Percentiles rank a stretch among this genome's conserved stretches.
These are phyloP conservation scores for Holocentrus rufus DNA, from an alignment of 2,797 vertebrate genomes.

Conservation along the genomic window DNA sequence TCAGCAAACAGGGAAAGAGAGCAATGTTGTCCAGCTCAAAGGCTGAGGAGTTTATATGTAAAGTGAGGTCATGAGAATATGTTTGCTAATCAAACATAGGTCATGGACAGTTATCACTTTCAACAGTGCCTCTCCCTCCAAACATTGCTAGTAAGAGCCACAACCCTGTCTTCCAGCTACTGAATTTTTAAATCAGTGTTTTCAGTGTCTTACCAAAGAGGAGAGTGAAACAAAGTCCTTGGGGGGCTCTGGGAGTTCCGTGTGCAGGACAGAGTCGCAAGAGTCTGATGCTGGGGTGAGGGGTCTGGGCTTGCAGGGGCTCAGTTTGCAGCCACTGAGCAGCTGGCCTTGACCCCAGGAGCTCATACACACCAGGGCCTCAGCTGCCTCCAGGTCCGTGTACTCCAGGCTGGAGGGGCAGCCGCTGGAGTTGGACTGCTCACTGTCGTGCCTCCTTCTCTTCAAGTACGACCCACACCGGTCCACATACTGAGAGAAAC, in stretches of 20 bases:
- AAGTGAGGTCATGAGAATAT: conserved; percentile 9
- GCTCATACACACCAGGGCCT: conserved; percentile 97
- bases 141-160: background rate
- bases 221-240: conserved; percentile 93
- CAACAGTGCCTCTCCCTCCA: background rate
- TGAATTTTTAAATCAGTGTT: background rate
- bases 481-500: conserved; percentile 80
- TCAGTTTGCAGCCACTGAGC: conserved; percentile 57
- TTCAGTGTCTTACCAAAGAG: conserved; percentile 87
- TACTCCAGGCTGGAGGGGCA: conserved; percentile 82
- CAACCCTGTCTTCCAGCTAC: background rate
- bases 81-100: conserved; percentile 43
- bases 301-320: conserved; percentile 86
- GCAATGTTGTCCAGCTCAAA: too few relatives aligned
- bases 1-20: conserved; percentile 47
- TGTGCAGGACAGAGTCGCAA: conserved; percentile 86
- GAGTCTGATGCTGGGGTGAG: conserved; percentile 96
- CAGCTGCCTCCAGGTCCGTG: conserved; percentile 95
- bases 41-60: background rate
- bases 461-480: conserved; percentile 85
- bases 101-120: background rate
- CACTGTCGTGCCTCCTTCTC: conserved; percentile 88
- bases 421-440: conserved; percentile 78
- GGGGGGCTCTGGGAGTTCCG: conserved; percentile 78
- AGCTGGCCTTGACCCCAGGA: conserved; percentile 91